Conservation (phyloP, 1,140 invertebrate genomes). For the Gonatopus flavifemur region DNA sequence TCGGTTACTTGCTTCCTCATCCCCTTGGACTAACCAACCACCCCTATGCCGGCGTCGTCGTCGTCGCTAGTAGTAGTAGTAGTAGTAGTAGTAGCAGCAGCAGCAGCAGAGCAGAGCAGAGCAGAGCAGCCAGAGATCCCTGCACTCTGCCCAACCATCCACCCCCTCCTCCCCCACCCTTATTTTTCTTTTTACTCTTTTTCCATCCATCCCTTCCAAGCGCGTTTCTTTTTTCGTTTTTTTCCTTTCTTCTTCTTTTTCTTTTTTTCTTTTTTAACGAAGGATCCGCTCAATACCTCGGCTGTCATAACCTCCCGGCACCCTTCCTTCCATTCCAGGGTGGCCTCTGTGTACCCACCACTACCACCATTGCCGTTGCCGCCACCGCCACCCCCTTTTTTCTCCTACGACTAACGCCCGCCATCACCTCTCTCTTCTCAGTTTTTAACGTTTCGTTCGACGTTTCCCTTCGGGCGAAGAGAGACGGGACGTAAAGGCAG, state of each 20-base stretch:
- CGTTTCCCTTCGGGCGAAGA: conserved; percentile 47
- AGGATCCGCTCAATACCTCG: conserved; percentile 59
- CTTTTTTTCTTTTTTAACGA: conserved; percentile 49
- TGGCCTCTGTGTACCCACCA: conserved; percentile 28
- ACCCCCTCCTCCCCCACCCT: conserved; percentile 6
- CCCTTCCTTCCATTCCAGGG: conserved; percentile 42
- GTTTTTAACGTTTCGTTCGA: conserved; percentile 57
- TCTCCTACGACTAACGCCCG: conserved; percentile 8
- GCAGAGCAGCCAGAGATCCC: too few species aligned
- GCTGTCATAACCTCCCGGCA: conserved; percentile 56
- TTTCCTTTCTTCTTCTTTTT: conserved; percentile 7
- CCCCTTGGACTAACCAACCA: conserved; percentile 32
- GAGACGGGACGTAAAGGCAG: conserved; percentile 14
- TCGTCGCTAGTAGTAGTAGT: conserved; percentile 1
- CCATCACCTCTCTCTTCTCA: conserved; percentile 45
- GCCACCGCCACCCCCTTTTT: conserved; percentile 1
- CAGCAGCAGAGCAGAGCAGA: too few species aligned
- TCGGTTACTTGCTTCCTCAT: conserved; percentile 56
- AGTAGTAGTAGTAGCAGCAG: conserved; percentile 10
- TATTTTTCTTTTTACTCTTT: conserved; percentile 16
- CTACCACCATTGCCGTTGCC: conserved; percentile 21
- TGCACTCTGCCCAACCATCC: conserved; percentile 19
- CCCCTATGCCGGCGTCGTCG: conserved; percentile 25
- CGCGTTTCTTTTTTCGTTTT: conserved; percentile 20
- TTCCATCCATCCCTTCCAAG: conserved; percentile 24